These are phyloP conservation scores for Esox niger DNA, from an alignment of 2,113 vertebrate genomes.

Conservation along the genomic window DNA sequence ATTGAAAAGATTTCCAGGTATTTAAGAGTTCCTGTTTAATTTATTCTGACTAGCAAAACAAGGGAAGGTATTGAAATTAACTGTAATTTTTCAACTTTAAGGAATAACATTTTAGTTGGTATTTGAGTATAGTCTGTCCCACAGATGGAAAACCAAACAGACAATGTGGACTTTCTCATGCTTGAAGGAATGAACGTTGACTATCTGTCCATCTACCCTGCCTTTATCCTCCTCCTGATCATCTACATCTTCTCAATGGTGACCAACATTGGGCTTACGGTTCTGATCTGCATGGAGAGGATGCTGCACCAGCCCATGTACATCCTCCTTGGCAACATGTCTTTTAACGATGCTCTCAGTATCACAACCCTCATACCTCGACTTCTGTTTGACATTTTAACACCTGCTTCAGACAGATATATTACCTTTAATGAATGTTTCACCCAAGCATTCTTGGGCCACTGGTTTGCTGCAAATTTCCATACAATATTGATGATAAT, in stretches of 20 bases:
- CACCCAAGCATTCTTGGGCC: conserved; percentile 37
- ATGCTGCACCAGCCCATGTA: conserved; percentile 55
- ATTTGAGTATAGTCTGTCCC: neutral
- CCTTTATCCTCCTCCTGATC: conserved; percentile 9
- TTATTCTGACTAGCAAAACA: too few species aligned
- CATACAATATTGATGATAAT: conserved; percentile 43
- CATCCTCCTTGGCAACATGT: conserved; percentile 37
- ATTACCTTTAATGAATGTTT: conserved; percentile 41
- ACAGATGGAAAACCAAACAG: conserved; percentile 16
- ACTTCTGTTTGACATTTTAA: conserved; percentile 30
- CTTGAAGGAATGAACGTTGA: conserved; percentile 14
- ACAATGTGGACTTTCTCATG: neutral
- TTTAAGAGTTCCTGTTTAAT: too few species aligned
- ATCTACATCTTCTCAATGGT: conserved; percentile 10
- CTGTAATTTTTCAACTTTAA: too few species aligned
- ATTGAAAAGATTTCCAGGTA: too few species aligned
- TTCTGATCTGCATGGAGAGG: conserved; percentile 38
- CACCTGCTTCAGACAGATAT: conserved; percentile 7
- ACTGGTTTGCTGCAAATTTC: conserved; percentile 17
- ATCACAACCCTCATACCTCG: conserved; percentile 33
- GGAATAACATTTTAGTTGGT: too few species aligned
- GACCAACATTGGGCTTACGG: conserved; percentile 23
- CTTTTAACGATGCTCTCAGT: conserved; percentile 39
- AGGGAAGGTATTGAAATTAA: too few species aligned
- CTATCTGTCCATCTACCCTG: conserved; percentile 1